A percentile compares a stretch with the other conserved stretches of the same genome.
phyloP scores from a whole-genome alignment of 2,113 vertebrate genomes.

The Merops nubicus region DNA sequence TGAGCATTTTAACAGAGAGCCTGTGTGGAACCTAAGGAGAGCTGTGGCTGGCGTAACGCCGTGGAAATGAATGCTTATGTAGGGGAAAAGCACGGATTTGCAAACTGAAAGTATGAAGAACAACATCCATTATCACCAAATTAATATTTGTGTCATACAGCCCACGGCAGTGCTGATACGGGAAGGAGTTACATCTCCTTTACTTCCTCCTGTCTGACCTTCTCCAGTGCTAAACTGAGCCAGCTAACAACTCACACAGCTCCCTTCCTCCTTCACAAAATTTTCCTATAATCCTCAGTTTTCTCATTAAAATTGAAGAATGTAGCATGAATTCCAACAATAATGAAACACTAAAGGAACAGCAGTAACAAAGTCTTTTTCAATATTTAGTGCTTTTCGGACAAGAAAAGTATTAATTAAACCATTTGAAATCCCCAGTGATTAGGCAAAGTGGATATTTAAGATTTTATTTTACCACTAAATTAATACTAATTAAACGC shows the following conservation, averaged over 20 bases:
- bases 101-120: background rate
- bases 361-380: constrained; percentile 20
- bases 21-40: background rate
- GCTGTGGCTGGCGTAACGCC: background rate
- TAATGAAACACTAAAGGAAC: constrained; percentile 4
- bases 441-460: constrained; percentile 12
- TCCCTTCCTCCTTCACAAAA: background rate
- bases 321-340: background rate
- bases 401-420: constrained; percentile 38
- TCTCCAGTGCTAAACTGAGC: background rate
- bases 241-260: background rate
- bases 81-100: background rate
- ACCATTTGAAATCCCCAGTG: background rate
- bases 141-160: background rate
- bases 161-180: background rate
- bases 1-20: background rate
- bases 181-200: background rate
- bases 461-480: constrained; percentile 1
- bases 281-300: background rate
- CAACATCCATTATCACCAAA: background rate
- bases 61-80: rapidly evolving
- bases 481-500: constrained; percentile 1
- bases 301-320: constrained; percentile 34
- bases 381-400: constrained; percentile 13
- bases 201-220: background rate